Evolutionary conservation across 1,140 invertebrate species (phyloP).

Genomic region (Drosophila orosa): DNA sequence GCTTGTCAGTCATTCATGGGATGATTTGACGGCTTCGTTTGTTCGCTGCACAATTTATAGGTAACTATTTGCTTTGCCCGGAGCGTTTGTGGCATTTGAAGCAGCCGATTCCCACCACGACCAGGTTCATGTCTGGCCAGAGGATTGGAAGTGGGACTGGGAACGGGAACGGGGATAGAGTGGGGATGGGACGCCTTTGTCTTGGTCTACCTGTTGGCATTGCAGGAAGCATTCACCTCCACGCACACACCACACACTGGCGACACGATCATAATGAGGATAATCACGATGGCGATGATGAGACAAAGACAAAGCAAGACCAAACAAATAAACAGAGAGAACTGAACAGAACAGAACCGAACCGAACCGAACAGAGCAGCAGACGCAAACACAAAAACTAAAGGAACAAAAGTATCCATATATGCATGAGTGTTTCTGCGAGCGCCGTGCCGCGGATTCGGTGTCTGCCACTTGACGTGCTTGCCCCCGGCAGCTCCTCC

Average conservation of each 20-base stretch:
- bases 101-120: conserved; percentile 70
- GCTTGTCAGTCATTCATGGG: conserved; percentile 69
- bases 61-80: conserved; percentile 67
- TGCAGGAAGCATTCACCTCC: conserved; percentile 81
- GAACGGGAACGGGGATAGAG: conserved; percentile 9
- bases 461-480: conserved; percentile 76
- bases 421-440: conserved; percentile 56
- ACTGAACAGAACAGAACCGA: conserved; percentile 39
- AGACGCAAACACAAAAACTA: conserved; percentile 55
- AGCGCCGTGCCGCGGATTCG: conserved; percentile 56
- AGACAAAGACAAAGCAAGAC: conserved; percentile 72
- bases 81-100: conserved; percentile 67
- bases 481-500: conserved; percentile 12
- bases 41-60: conserved; percentile 62
- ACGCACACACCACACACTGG: conserved; percentile 25
- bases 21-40: conserved; percentile 66
- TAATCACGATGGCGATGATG: conserved; percentile 74
- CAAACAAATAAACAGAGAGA: conserved; percentile 56
- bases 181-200: conserved; percentile 33
- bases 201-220: conserved; percentile 80
- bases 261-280: conserved; percentile 50
- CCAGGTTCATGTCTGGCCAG: conserved; percentile 33
- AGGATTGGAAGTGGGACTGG: conserved; percentile 26
- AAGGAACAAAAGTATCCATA: conserved; percentile 71
- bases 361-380: conserved; percentile 42